phyloP scores from a whole-genome alignment of 2,797 vertebrate species.

The Hippoglossus hippoglossus region DNA sequence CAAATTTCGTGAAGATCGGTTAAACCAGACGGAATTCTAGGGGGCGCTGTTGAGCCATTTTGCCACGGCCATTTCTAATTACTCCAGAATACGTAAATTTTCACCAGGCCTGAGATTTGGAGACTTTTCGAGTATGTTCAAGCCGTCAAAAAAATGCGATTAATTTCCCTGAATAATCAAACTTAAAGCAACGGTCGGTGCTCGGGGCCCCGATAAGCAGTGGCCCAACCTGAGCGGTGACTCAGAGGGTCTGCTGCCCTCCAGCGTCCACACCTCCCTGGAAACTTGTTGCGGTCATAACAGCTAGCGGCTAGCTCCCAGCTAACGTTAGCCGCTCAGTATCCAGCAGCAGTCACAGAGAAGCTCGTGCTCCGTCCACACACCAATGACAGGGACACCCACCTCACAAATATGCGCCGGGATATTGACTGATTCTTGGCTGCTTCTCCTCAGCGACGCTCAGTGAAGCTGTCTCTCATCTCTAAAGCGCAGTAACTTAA shows the following conservation, averaged over 20 bases:
- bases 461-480: constrained; percentile 40
- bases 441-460: constrained; percentile 6
- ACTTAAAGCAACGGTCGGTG: too few species aligned
- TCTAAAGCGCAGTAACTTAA: constrained; percentile 50
- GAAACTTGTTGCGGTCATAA: constrained; percentile 74
- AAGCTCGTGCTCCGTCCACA: constrained; percentile 66
- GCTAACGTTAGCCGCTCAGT: constrained; percentile 42
- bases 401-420: constrained; percentile 57
- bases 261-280: constrained; percentile 21
- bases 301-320: constrained; percentile 51
- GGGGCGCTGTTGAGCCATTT: too few species aligned
- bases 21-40: too few species aligned
- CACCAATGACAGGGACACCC: constrained; percentile 62
- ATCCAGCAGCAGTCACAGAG: constrained; percentile 30
- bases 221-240: not conserved
- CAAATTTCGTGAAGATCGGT: too few species aligned
- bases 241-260: constrained; percentile 43
- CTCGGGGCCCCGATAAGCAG: too few species aligned
- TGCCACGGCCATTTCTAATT: too few species aligned
- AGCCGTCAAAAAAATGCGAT: too few species aligned
- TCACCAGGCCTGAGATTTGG: too few species aligned
- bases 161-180: too few species aligned
- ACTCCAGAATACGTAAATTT: too few species aligned
- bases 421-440: constrained; percentile 53
- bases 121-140: too few species aligned